These are phyloP conservation scores for Kobus ellipsiprymnus DNA, from an alignment of 2,113 vertebrate genomes.

Conservation along the genomic window DNA sequence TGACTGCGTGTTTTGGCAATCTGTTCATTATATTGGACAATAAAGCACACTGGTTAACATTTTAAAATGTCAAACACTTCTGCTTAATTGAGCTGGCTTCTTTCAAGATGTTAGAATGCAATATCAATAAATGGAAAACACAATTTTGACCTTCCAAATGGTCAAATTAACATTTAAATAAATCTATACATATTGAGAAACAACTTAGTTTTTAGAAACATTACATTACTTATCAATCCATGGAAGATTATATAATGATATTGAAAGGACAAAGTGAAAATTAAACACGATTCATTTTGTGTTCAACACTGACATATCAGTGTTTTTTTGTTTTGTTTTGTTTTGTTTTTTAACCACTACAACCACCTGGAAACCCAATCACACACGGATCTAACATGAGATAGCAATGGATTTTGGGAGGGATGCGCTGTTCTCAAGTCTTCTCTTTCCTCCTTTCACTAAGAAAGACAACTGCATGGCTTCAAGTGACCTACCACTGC, in stretches of 20 bases:
- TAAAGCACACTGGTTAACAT: slow-evolving; percentile 54
- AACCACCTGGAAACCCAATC: not conserved
- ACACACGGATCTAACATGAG: not conserved
- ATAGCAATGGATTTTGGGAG: not conserved
- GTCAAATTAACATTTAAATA: slow-evolving; percentile 65
- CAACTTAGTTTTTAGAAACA: slow-evolving; percentile 42
- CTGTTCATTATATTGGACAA: slow-evolving; percentile 60
- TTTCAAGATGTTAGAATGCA: slow-evolving; percentile 37
- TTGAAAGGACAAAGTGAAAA: slow-evolving; percentile 43
- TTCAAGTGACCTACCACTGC: not conserved
- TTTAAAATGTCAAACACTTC: slow-evolving; percentile 75
- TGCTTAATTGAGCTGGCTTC: slow-evolving; percentile 60
- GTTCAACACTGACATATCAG: not conserved
- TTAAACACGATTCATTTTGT: not conserved
- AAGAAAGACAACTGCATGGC: not conserved
- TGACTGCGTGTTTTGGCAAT: slow-evolving; percentile 23
- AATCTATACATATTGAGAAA: slow-evolving; percentile 28
- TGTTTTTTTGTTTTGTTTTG: too few relatives aligned
- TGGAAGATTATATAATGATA: slow-evolving; percentile 47
- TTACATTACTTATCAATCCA: slow-evolving; percentile 33
- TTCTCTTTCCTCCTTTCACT: not conserved
- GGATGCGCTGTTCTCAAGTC: fast-evolving
- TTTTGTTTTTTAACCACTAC: not conserved
- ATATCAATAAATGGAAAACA: slow-evolving; percentile 49
- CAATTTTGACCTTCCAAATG: slow-evolving; percentile 66